Evolutionary conservation across 2,888 invertebrate genomes (phyloP).

Genomic region (Drosophila acutilabella): DNA sequence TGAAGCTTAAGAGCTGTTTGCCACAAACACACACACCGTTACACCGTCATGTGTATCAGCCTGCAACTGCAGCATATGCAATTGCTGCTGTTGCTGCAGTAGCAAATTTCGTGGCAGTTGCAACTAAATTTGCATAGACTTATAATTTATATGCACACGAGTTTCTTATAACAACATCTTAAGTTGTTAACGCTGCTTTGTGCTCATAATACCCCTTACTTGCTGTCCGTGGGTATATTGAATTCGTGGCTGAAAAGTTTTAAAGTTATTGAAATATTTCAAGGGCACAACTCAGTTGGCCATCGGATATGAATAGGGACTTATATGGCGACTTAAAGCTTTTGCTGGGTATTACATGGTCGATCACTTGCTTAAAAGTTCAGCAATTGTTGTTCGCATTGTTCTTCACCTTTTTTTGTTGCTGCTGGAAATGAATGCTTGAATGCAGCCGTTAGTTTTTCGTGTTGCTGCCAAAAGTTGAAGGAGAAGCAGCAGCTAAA

Average conservation of each 20-base stretch:
- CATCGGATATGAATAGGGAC: too few relatives aligned
- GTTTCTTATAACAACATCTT: slow-evolving; percentile 40
- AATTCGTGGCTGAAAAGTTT: not conserved
- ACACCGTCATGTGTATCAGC: slow-evolving; percentile 3
- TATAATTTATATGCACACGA: slow-evolving; percentile 50
- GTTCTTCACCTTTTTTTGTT: not conserved
- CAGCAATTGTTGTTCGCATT: too few relatives aligned
- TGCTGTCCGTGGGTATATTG: not conserved
- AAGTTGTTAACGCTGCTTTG: slow-evolving; percentile 9
- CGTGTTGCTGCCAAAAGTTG: slow-evolving; percentile 23
- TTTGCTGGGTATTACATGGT: too few relatives aligned
- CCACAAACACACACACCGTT: not conserved
- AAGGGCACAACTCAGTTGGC: too few relatives aligned
- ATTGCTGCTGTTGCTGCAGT: not conserved
- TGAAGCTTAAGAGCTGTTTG: slow-evolving; percentile 5
- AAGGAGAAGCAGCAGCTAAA: not conserved
- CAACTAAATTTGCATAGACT: slow-evolving; percentile 44
- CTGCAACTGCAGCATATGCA: slow-evolving; percentile 16
- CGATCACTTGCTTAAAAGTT: too few relatives aligned
- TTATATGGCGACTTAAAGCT: too few relatives aligned
- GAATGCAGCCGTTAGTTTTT: slow-evolving; percentile 20
- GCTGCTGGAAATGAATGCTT: slow-evolving; percentile 26
- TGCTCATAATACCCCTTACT: not conserved
- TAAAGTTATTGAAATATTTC: too few relatives aligned
- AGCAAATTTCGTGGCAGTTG: slow-evolving; percentile 23